Conservation (phyloP, 2,797 vertebrate species). For the Esox masquinongy region DNA sequence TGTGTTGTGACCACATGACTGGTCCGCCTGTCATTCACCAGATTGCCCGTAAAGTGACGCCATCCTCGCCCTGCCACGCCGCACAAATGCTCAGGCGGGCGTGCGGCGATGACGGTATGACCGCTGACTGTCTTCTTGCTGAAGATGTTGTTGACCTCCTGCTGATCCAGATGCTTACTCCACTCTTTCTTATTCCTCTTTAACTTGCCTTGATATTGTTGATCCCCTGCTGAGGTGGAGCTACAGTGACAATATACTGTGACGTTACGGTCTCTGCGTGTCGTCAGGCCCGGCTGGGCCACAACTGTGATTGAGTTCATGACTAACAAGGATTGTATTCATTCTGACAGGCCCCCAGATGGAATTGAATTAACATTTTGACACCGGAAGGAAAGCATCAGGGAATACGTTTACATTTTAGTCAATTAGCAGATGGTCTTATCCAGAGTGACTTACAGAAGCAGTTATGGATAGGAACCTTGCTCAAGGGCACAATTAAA, state of each 20-base stretch:
- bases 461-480: too few species aligned
- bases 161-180: not conserved
- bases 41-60: not conserved
- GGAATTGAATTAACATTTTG: conserved; percentile 46
- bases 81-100: not conserved
- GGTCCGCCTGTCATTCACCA: not conserved
- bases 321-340: conserved; percentile 26
- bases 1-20: not conserved
- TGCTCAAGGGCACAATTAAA: too few species aligned
- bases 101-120: too few species aligned
- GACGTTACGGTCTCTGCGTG: not conserved
- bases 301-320: conserved; percentile 39
- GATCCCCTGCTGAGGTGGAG: not conserved
- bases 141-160: conserved; percentile 32
- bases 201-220: not conserved
- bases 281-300: conserved; percentile 12
- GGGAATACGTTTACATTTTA: conserved; percentile 42
- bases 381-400: conserved; percentile 35
- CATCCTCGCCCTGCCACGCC: not conserved
- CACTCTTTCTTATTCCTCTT: not conserved
- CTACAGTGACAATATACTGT: not conserved
- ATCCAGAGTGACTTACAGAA: too few species aligned
- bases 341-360: conserved; percentile 31
- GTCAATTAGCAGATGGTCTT: conserved; percentile 27
- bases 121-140: conserved; percentile 5